Conservation (phyloP, 2,113 vertebrate genomes). For the Cyphotilapia sp. region DNA sequence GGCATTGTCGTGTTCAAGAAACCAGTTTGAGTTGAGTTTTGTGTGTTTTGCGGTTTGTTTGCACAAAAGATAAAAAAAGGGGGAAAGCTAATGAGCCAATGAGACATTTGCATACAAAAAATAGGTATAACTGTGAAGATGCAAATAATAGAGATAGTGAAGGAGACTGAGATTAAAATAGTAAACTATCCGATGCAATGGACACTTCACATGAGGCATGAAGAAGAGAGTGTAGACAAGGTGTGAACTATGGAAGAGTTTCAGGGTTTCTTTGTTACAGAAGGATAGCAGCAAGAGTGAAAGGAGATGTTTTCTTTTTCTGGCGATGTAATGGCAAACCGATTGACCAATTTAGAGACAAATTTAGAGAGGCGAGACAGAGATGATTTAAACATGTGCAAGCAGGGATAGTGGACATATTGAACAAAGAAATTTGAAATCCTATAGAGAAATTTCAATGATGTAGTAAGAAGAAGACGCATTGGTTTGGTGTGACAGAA, state of each 20-base stretch:
- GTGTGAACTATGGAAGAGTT: not conserved
- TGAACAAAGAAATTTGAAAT: not conserved
- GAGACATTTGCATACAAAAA: not conserved
- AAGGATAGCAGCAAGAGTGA: not conserved
- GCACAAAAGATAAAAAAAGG: not conserved
- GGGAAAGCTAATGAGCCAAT: not conserved
- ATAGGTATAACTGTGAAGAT: not conserved
- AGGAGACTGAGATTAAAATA: not conserved
- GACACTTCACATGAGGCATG: not conserved
- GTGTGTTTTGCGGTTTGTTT: not conserved
- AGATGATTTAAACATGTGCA: accelerated
- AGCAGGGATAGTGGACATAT: not conserved
- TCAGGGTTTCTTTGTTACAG: not conserved
- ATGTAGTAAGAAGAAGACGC: not conserved
- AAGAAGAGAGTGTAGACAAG: not conserved
- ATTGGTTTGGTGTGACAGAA: not conserved
- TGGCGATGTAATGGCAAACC: accelerated
- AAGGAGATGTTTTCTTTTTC: not conserved
- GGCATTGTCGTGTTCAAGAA: not conserved
- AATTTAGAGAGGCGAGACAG: not conserved
- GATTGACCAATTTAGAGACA: not conserved
- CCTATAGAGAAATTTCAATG: not conserved
- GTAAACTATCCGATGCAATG: not conserved
- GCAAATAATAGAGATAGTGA: not conserved
- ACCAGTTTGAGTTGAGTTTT: not conserved